These are phyloP conservation scores for Limosa lapponica DNA, from an alignment of 2,797 vertebrate genomes.

Conservation along the genomic window DNA sequence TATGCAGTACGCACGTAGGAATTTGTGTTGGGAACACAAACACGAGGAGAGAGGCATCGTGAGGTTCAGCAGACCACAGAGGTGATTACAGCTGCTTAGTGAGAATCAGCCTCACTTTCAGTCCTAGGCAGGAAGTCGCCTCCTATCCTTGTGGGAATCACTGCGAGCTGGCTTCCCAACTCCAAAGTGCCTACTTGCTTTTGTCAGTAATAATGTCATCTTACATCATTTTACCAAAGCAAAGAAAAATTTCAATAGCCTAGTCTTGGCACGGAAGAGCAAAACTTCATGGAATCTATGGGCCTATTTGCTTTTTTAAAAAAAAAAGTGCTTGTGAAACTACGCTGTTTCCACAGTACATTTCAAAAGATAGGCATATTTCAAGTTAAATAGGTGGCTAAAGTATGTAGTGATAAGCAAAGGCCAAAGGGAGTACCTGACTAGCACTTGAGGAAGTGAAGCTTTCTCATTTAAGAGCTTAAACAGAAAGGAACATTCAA, in stretches of 20 bases:
- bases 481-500: background rate
- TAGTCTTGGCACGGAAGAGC: background rate
- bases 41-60: fast-evolving
- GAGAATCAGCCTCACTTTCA: background rate
- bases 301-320: background rate
- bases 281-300: background rate
- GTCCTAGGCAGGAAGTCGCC: background rate
- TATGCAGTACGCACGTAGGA: fast-evolving
- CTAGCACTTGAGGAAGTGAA: background rate
- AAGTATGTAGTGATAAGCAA: background rate
- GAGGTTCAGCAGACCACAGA: fast-evolving
- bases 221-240: background rate
- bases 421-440: background rate
- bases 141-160: background rate
- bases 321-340: background rate
- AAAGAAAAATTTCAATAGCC: background rate
- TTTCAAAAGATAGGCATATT: background rate
- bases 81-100: background rate
- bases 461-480: background rate
- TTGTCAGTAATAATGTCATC: background rate
- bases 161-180: background rate
- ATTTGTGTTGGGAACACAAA: background rate
- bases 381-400: background rate
- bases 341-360: background rate
- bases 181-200: background rate